A percentile compares a stretch with the other conserved stretches of the same genome.
Conservation (phyloP, 2,888 invertebrate genomes). For the Luperina nickerlii region DNA sequence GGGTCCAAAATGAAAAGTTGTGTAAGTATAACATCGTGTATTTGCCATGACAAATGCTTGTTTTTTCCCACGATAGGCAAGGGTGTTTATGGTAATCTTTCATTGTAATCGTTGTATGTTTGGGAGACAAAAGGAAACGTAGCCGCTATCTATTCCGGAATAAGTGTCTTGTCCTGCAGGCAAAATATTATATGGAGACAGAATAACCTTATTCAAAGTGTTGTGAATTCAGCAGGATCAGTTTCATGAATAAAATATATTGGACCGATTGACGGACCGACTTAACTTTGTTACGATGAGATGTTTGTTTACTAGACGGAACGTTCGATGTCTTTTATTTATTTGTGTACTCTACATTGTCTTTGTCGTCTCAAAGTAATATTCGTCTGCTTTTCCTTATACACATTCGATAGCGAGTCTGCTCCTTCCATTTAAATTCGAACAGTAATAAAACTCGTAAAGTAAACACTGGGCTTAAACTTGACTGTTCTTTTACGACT, state of each 20-base stretch:
- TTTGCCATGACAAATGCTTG: slow-evolving; percentile 79
- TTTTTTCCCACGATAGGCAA: slow-evolving; percentile 80
- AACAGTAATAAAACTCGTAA: slow-evolving; percentile 64
- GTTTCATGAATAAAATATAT: slow-evolving; percentile 63
- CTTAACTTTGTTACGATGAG: slow-evolving; percentile 59
- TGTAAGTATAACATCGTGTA: slow-evolving; percentile 72
- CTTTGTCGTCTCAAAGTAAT: slow-evolving; percentile 49
- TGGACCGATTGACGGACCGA: slow-evolving; percentile 55
- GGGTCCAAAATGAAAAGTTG: slow-evolving; percentile 80
- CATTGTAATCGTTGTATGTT: slow-evolving; percentile 63
- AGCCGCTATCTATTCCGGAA: slow-evolving; percentile 68
- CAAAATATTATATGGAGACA: slow-evolving; percentile 40
- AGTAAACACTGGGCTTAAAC: slow-evolving; percentile 63
- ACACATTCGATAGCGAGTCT: slow-evolving; percentile 44
- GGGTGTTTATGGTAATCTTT: slow-evolving; percentile 73
- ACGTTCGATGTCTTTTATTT: slow-evolving; percentile 54
- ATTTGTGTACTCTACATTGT: slow-evolving; percentile 50
- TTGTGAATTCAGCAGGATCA: slow-evolving; percentile 59
- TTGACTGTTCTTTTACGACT: slow-evolving; percentile 66
- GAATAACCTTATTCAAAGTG: slow-evolving; percentile 54
- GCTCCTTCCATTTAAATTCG: slow-evolving; percentile 61
- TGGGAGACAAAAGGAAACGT: slow-evolving; percentile 58
- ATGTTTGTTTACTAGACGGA: slow-evolving; percentile 55
- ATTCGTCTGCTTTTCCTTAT: slow-evolving; percentile 52
- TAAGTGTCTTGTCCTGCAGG: slow-evolving; percentile 56